A percentile compares a stretch with the other conserved stretches of the same genome.
Conservation (phyloP, 2,797 vertebrate species). For the Tapirus indicus region DNA sequence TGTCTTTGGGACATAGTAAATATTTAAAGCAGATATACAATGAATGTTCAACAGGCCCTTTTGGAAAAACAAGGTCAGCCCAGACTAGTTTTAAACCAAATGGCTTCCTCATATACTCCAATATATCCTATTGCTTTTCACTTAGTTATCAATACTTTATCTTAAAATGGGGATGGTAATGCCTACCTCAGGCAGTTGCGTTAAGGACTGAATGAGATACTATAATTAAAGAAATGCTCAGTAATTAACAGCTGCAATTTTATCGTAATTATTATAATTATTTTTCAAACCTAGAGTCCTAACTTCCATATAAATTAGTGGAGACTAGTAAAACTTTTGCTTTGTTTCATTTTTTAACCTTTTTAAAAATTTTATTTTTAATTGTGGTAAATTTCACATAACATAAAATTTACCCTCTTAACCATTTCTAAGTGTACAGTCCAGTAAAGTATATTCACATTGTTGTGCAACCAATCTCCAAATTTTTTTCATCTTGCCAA, state of each 20-base stretch:
- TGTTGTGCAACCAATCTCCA: not conserved
- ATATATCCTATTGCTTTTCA: no score
- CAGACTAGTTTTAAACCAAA: no score
- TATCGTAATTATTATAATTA: not conserved
- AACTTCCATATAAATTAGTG: not conserved
- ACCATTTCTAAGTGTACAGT: not conserved
- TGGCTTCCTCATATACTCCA: no score
- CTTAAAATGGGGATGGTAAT: not conserved
- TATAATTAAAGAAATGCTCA: not conserved
- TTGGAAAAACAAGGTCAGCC: no score
- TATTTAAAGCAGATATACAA: no score
- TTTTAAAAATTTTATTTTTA: constrained; percentile 16
- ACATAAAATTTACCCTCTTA: not conserved
- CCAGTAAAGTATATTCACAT: not conserved
- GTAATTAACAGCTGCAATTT: constrained; percentile 3
- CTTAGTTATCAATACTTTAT: not conserved
- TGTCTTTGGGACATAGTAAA: no score
- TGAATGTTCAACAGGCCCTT: no score
- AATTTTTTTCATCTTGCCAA: not conserved
- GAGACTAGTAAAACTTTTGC: not conserved
- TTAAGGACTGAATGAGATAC: not conserved
- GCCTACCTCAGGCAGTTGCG: not conserved
- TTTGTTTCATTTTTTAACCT: not conserved
- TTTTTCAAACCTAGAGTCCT: not conserved
- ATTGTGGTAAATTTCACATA: not conserved